phyloP scores from a whole-genome alignment of 1,140 invertebrate genomes.

The Drosophila sulfurigaster region DNA sequence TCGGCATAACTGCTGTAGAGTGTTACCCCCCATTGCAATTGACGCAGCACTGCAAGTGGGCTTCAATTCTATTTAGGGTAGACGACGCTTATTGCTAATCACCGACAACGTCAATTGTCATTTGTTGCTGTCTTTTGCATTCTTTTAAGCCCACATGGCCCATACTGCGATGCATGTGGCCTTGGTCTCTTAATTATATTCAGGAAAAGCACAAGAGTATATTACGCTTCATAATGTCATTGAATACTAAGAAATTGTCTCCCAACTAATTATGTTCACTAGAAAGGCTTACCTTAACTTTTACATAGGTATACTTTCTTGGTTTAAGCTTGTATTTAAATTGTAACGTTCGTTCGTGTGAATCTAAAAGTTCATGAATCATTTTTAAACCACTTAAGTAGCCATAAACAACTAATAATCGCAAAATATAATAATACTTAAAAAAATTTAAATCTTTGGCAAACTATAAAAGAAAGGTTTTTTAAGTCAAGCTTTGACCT shows the following conservation, averaged over 20 bases:
- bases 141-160: constrained; percentile 8
- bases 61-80: constrained; percentile 47
- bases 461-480: no score
- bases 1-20: constrained; percentile 3
- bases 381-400: neutral
- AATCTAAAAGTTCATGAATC: neutral
- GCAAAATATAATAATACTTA: no score
- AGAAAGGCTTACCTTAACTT: neutral
- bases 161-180: neutral
- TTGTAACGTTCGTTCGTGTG: neutral
- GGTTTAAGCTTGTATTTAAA: neutral
- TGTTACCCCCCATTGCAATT: constrained; percentile 31
- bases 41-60: constrained; percentile 27
- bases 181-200: constrained; percentile 25
- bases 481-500: neutral
- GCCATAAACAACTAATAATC: no score
- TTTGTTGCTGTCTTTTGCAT: constrained; percentile 30
- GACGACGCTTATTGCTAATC: constrained; percentile 43
- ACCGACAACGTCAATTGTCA: constrained; percentile 21
- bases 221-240: neutral
- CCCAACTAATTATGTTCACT: neutral
- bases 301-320: no score
- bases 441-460: no score
- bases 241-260: neutral
- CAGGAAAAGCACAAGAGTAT: neutral